Evolutionary conservation across 2,888 invertebrate species (phyloP), one percentile per base, ranked within the genome.

Genomic region (Sinhomidia bicolor): DNA sequence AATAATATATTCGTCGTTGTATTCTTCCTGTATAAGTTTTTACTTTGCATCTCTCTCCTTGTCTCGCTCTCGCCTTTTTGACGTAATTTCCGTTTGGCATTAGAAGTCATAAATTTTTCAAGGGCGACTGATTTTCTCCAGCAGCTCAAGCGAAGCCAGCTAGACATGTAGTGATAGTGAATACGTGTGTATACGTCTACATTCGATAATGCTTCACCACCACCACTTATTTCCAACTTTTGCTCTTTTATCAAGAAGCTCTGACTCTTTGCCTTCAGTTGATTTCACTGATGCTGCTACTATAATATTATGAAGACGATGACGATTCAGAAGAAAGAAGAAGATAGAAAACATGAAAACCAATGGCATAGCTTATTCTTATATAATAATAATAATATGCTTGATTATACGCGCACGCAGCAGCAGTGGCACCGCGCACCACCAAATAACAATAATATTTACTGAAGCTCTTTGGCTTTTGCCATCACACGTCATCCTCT

Each of bases 1-100:
- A 36, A n/a, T n/a, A n/a, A n/a, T n/a, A n/a, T n/a, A n/a, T n/a
- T n/a, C n/a, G n/a, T n/a, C n/a, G n/a, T n/a, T n/a, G n/a, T n/a
- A n/a, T n/a, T n/a, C n/a, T n/a, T n/a, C n/a, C n/a, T n/a, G n/a
- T n/a, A n/a, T n/a, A n/a, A n/a, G n/a, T n/a, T n/a, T n/a, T n/a
- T n/a, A n/a, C n/a, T n/a, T n/a, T n/a, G 51, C 51, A 51, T 51
- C 51, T 76, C 76, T 76, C 32, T 68, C 41, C 9, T 36, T 68
- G 9, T 76, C 76, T 74, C 74, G n/a, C 41, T 68, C 41, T 51
- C 29, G 90, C 90, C 89, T 90, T 91, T 91, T 91, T 92, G 91
- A 92, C 91, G 92, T 92, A 92, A 92, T 92, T 92, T 92, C 92
- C 92, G 92, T 90, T 92, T 91, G 91, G 91, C 91, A 91, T 92